phyloP scores from a whole-genome alignment of 2,113 vertebrate genomes.

The Microcebus ravelobensis region DNA sequence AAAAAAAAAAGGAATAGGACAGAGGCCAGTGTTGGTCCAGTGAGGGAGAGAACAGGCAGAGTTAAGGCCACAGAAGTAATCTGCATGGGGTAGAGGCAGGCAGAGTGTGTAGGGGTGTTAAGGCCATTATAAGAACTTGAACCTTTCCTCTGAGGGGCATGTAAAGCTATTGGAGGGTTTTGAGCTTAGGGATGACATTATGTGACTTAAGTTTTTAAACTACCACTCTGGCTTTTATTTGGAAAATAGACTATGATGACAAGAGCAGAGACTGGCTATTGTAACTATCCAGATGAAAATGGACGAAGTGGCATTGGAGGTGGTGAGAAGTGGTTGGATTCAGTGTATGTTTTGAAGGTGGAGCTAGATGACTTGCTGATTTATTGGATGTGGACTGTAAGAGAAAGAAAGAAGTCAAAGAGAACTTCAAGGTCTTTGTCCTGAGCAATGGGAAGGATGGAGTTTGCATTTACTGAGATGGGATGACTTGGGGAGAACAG shows the following conservation, averaged over 20 bases:
- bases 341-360: background rate
- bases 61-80: background rate
- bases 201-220: background rate
- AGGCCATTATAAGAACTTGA: background rate
- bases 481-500: background rate
- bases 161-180: background rate
- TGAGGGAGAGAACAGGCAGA: background rate
- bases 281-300: background rate
- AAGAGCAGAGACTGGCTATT: background rate
- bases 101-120: background rate
- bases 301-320: background rate
- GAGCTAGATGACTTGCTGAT: background rate
- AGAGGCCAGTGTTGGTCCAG: background rate
- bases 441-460: background rate
- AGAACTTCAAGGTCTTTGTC: background rate
- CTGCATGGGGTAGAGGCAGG: background rate
- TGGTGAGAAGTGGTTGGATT: background rate
- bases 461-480: background rate
- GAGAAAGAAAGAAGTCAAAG: background rate
- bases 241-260: background rate
- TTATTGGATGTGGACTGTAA: background rate
- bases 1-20: background rate
- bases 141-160: background rate
- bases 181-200: background rate
- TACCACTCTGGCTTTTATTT: background rate